Evolutionary conservation across 1,140 invertebrate genomes (phyloP).

Genomic region (Laodelphax striatellus): DNA sequence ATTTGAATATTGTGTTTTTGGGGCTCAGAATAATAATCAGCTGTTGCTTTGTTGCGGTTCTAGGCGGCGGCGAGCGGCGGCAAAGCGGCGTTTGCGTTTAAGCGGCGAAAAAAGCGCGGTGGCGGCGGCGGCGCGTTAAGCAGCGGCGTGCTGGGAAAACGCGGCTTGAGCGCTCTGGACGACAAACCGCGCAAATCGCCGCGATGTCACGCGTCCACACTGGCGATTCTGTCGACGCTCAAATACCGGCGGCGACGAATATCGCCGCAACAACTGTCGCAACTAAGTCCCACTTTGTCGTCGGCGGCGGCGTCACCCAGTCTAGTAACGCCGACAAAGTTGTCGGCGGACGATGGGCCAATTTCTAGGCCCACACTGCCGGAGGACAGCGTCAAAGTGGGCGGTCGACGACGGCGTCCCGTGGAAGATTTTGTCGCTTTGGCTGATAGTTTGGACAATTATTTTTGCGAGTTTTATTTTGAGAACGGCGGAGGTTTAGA

Average conservation of each 20-base stretch:
- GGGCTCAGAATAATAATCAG: no score
- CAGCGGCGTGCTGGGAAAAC: conserved; percentile 20
- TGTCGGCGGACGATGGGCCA: background rate
- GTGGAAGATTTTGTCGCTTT: no score
- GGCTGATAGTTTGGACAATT: no score
- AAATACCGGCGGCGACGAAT: conserved; percentile 8
- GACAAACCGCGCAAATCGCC: conserved; percentile 68
- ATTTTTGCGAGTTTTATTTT: no score
- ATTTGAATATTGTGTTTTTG: no score
- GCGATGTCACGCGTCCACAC: conserved; percentile 68
- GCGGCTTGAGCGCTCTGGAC: conserved; percentile 26
- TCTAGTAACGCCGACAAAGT: background rate
- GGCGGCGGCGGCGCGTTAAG: conserved; percentile 22
- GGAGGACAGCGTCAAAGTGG: no score
- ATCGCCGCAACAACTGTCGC: background rate
- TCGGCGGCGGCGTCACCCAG: background rate
- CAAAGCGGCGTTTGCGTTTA: background rate
- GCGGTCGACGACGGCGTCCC: no score
- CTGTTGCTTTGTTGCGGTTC: no score
- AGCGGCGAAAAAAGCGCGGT: conserved; percentile 21
- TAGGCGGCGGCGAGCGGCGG: no score
- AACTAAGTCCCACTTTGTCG: background rate
- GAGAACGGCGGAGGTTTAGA: no score
- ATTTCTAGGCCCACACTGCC: no score
- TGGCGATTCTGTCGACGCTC: conserved; percentile 64